Conservation (phyloP, 37 sponge, comb jelly and placozoan genomes). For the Crambe crambe region DNA sequence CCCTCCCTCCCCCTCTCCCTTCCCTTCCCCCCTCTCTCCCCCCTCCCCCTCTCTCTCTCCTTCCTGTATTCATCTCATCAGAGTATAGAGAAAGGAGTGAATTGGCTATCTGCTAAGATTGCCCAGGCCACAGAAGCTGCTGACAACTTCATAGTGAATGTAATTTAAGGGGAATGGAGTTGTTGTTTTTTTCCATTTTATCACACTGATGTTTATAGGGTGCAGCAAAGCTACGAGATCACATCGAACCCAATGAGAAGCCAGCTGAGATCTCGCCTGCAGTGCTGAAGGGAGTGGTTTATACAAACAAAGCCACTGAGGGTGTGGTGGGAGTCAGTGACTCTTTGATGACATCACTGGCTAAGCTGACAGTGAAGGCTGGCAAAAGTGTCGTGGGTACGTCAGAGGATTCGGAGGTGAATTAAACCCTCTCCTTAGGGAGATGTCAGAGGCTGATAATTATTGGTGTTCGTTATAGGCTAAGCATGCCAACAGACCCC, state of each 20-base stretch:
- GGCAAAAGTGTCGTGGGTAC: constrained; percentile 33
- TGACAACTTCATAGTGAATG: constrained; percentile 43
- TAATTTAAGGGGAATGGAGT: too few relatives aligned
- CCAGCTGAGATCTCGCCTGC: constrained; percentile 44
- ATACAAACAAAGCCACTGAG: constrained; percentile 40
- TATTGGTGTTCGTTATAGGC: too few relatives aligned
- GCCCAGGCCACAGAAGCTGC: constrained; percentile 47
- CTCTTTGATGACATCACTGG: constrained; percentile 59
- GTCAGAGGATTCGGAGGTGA: constrained; percentile 51
- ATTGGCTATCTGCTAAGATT: constrained; percentile 40
- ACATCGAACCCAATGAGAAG: constrained; percentile 60
- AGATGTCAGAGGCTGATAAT: too few relatives aligned
- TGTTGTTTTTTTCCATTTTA: too few relatives aligned
- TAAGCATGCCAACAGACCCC: constrained; percentile 8
- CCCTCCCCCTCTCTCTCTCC: too few relatives aligned
- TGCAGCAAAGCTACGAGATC: constrained; percentile 51
- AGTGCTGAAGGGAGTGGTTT: constrained; percentile 49
- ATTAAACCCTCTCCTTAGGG: too few relatives aligned
- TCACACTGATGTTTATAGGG: too few relatives aligned
- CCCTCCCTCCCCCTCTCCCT: too few relatives aligned
- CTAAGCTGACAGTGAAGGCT: constrained; percentile 59
- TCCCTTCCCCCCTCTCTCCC: too few relatives aligned
- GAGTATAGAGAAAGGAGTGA: constrained; percentile 53
- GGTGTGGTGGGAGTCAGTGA: constrained; percentile 67
- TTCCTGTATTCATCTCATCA: too few relatives aligned